phyloP scores from a whole-genome alignment of 2,797 vertebrate genomes.

The Sebastes baramenuke region DNA sequence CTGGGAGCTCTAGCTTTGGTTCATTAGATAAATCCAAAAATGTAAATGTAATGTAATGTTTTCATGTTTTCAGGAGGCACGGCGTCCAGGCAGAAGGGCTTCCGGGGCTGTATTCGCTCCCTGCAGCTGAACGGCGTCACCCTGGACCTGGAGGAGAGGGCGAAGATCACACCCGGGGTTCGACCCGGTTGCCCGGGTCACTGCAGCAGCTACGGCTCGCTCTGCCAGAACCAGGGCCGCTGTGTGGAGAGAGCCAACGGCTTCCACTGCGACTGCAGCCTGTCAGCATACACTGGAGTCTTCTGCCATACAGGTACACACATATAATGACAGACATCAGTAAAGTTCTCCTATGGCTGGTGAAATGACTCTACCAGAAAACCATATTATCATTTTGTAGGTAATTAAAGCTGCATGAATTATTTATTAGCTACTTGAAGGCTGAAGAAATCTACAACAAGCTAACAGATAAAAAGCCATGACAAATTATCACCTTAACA shows the following conservation, averaged over 20 bases:
- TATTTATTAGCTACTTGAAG: not conserved
- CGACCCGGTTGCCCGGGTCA: constrained; percentile 91
- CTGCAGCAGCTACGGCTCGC: constrained; percentile 90
- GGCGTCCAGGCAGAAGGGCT: constrained; percentile 88
- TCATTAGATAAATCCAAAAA: not conserved
- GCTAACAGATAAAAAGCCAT: not conserved
- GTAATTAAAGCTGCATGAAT: not conserved
- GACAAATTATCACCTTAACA: not conserved
- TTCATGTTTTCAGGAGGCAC: constrained; percentile 75
- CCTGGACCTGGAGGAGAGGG: constrained; percentile 90
- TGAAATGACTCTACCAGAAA: not conserved
- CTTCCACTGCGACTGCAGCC: constrained; percentile 89
- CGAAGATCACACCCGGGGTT: constrained; percentile 90
- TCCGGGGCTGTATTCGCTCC: constrained; percentile 91
- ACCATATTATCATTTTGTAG: not conserved
- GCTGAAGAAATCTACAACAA: not conserved
- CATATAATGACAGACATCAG: not conserved
- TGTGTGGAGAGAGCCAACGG: constrained; percentile 87
- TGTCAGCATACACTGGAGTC: constrained; percentile 40
- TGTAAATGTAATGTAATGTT: not conserved
- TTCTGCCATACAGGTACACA: constrained; percentile 57
- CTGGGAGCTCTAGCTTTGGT: not conserved
- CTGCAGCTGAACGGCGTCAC: constrained; percentile 90
- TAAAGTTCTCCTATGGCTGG: not conserved
- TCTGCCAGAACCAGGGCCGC: constrained; percentile 88